Percentiles rank a stretch among this genome's conserved stretches.
phyloP scores from a whole-genome alignment of 1,140 invertebrate species.

The Drosophila prosaltans region DNA sequence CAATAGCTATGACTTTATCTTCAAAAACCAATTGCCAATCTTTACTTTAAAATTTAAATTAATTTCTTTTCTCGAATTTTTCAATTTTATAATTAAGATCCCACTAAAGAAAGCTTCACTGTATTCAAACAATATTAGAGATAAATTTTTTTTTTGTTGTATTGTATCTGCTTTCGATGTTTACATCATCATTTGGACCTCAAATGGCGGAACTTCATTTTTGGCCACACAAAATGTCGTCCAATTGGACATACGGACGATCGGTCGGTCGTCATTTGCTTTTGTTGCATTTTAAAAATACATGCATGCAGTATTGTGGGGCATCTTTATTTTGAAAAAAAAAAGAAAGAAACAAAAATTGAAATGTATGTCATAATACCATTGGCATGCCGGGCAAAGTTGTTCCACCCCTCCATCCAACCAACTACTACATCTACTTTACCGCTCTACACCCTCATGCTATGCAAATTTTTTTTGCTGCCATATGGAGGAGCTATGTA shows the following conservation, averaged over 20 bases:
- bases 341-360: slow-evolving; percentile 34
- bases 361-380: slow-evolving; percentile 76
- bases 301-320: slow-evolving; percentile 45
- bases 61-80: too few species aligned
- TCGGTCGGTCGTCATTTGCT: slow-evolving; percentile 29
- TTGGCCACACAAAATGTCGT: slow-evolving; percentile 54
- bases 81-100: neutral
- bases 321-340: slow-evolving; percentile 67
- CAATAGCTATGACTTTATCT: too few species aligned
- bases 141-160: slow-evolving; percentile 47
- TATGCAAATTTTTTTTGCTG: slow-evolving; percentile 57
- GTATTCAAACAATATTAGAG: slow-evolving; percentile 27
- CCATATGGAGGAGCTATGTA: slow-evolving; percentile 57
- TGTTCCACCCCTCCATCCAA: slow-evolving; percentile 22
- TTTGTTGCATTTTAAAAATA: slow-evolving; percentile 78
- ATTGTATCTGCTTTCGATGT: slow-evolving; percentile 54
- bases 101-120: slow-evolving; percentile 27
- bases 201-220: slow-evolving; percentile 63
- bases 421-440: neutral
- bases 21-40: too few species aligned
- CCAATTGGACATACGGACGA: slow-evolving; percentile 22
- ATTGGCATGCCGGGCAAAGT: slow-evolving; percentile 62
- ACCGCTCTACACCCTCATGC: slow-evolving; percentile 1
- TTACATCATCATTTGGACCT: slow-evolving; percentile 64
- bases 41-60: too few species aligned